A percentile compares a stretch with the other conserved stretches of the same genome.
Evolutionary conservation across 2,797 vertebrate genomes (phyloP).

Genomic region (Urophycis tenuis): DNA sequence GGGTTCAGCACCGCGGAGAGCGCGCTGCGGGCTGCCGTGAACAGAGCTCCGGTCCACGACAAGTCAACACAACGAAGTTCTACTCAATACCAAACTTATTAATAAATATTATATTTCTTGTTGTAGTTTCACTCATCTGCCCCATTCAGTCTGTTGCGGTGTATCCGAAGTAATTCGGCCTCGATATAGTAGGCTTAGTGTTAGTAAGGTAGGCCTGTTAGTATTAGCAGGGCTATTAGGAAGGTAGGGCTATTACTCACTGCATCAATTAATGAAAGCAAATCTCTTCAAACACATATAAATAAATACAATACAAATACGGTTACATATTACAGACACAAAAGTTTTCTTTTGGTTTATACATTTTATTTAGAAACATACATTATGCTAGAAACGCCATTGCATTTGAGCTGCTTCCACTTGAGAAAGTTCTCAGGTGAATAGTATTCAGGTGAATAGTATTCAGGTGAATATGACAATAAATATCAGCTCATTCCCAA

Average conservation of each 20-base stretch:
- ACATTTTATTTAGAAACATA: constrained; percentile 99
- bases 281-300: constrained; percentile 6
- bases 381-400: constrained; percentile 88
- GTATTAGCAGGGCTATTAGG: not conserved
- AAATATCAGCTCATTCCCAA: constrained; percentile 83
- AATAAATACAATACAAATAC: not conserved
- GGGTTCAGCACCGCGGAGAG: not conserved
- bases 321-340: constrained; percentile 56
- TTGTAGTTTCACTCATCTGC: no score
- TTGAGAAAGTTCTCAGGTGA: constrained; percentile 78
- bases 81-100: no score
- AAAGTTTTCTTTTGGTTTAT: not conserved
- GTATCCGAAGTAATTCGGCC: no score
- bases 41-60: no score
- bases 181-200: no score
- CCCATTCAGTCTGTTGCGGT: no score
- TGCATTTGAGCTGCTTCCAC: constrained; percentile 81
- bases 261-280: not conserved
- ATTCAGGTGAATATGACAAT: constrained; percentile 90
- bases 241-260: no score
- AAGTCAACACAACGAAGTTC: no score
- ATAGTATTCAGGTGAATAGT: constrained; percentile 70
- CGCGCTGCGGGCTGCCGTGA: no score
- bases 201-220: no score
- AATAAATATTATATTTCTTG: no score